Percentiles rank a stretch among this genome's conserved stretches.
These are phyloP conservation scores for Fragum whitleyi DNA, from an alignment of 2,888 invertebrate genomes.

Conservation along the genomic window DNA sequence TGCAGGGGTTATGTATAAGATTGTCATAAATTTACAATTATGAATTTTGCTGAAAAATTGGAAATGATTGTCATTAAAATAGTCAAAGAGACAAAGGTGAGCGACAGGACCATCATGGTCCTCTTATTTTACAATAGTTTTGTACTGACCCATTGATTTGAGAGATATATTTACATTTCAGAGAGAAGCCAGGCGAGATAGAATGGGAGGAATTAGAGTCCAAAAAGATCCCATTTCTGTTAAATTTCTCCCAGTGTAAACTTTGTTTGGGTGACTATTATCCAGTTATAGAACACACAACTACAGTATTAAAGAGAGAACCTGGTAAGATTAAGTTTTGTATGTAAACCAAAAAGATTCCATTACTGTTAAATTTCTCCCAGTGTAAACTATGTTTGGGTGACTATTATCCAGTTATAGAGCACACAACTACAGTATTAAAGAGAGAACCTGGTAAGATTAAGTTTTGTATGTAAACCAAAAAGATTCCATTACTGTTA, in stretches of 20 bases:
- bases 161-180: too few species aligned
- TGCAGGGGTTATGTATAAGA: too few species aligned
- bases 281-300: slow-evolving; percentile 95
- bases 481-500: slow-evolving; percentile 93
- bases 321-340: too few species aligned
- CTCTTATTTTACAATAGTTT: too few species aligned
- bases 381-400: slow-evolving; percentile 92
- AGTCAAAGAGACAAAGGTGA: too few species aligned
- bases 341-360: slow-evolving; percentile 93
- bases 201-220: slow-evolving; percentile 94
- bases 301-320: slow-evolving; percentile 93
- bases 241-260: slow-evolving; percentile 97
- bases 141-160: too few species aligned
- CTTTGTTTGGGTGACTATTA: slow-evolving; percentile 94
- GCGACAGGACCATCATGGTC: too few species aligned
- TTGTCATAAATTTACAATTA: too few species aligned
- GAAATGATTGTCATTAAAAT: too few species aligned
- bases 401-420: slow-evolving; percentile 96
- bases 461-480: too few species aligned
- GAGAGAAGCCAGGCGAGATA: slow-evolving; percentile 96
- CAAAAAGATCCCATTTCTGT: slow-evolving; percentile 93
- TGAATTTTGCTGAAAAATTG: too few species aligned
- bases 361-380: too few species aligned
- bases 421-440: slow-evolving; percentile 95
- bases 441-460: slow-evolving; percentile 91